phyloP scores from a whole-genome alignment of 2,888 invertebrate species.

The Amblyjoppa fuscipennis region DNA sequence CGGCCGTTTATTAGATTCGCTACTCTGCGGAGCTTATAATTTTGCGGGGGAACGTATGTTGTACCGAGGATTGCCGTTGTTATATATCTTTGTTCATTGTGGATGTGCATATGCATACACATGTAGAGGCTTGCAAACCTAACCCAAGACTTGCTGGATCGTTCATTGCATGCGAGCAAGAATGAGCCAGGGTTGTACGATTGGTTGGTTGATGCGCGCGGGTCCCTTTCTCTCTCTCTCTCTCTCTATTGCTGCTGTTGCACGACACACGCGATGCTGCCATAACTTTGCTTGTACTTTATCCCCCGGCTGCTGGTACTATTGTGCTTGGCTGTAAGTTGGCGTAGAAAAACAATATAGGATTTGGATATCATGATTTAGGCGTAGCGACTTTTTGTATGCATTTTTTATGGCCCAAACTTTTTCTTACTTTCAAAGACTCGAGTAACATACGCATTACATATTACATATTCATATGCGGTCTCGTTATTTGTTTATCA shows the following conservation, averaged over 20 bases:
- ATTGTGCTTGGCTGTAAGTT: constrained; percentile 10
- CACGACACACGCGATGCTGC: constrained; percentile 71
- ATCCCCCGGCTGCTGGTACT: constrained; percentile 29
- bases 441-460: background rate
- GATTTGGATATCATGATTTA: constrained; percentile 11
- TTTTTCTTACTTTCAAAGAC: background rate
- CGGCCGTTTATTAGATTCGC: constrained; percentile 83
- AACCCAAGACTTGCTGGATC: constrained; percentile 42
- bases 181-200: constrained; percentile 64
- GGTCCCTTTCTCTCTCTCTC: constrained; percentile 20
- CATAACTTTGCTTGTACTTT: constrained; percentile 68
- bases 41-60: constrained; percentile 52
- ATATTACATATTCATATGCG: background rate
- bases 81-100: constrained; percentile 14
- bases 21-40: constrained; percentile 73
- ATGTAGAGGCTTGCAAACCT: constrained; percentile 27
- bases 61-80: constrained; percentile 25
- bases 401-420: background rate
- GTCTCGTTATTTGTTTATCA: background rate
- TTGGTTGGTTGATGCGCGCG: constrained; percentile 61
- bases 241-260: constrained; percentile 41
- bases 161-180: constrained; percentile 63
- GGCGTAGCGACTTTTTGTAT: background rate
- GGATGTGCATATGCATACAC: background rate
- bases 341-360: constrained; percentile 25